Evolutionary conservation across 2,113 vertebrate species (phyloP).

Genomic region (Danio rerio): DNA sequence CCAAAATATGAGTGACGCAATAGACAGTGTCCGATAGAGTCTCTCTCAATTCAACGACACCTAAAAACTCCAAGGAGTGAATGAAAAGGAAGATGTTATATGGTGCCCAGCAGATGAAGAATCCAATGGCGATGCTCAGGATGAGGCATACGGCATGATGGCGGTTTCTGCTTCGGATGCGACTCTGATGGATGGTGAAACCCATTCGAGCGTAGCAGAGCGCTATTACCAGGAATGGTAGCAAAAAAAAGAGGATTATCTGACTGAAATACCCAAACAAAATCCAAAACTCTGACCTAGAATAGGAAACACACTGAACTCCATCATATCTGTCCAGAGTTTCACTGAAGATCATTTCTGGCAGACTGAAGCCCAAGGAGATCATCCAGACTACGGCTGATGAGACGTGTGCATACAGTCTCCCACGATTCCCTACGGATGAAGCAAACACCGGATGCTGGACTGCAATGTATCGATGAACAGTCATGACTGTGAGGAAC

Average conservation of each 20-base stretch:
- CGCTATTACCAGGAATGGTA: slow-evolving; percentile 69
- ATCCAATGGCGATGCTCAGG: slow-evolving; percentile 65
- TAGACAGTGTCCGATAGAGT: slow-evolving; percentile 51
- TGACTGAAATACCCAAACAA: slow-evolving; percentile 62
- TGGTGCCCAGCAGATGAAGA: slow-evolving; percentile 75
- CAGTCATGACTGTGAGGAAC: slow-evolving; percentile 72
- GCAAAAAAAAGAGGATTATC: slow-evolving; percentile 64
- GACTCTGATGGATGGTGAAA: slow-evolving; percentile 58
- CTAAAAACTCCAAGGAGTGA: slow-evolving; percentile 36
- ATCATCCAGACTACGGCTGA: slow-evolving; percentile 63
- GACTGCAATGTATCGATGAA: slow-evolving; percentile 74
- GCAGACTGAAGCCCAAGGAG: slow-evolving; percentile 63
- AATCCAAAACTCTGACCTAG: background rate
- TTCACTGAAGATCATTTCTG: slow-evolving; percentile 60
- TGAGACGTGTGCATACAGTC: slow-evolving; percentile 52
- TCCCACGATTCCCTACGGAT: slow-evolving; percentile 41
- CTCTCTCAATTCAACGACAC: background rate
- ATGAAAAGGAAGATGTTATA: slow-evolving; percentile 70
- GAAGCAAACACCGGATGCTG: slow-evolving; percentile 66
- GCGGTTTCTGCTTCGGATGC: slow-evolving; percentile 63
- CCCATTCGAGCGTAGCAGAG: slow-evolving; percentile 71
- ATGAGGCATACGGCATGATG: slow-evolving; percentile 62
- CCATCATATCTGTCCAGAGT: accelerated
- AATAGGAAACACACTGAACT: background rate
- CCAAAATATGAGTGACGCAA: slow-evolving; percentile 62